A percentile compares a stretch with the other conserved stretches of the same genome.
Conservation (phyloP, 2,113 vertebrate genomes). For the Mormyrus lacerda region DNA sequence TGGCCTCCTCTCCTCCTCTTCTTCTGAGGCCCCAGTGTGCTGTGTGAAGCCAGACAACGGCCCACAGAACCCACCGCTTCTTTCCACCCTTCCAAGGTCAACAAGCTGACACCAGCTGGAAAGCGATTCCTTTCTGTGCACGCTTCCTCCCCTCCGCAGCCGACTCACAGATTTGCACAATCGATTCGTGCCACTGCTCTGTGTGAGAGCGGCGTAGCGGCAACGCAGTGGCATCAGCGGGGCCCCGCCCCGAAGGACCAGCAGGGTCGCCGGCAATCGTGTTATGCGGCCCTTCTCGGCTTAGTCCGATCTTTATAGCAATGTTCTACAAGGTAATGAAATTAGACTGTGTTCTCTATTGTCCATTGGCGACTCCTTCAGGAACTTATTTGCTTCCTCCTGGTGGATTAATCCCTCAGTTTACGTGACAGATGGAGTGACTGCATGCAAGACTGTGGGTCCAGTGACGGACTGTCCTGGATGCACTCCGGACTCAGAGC, state of each 20-base stretch:
- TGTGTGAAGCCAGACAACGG: not conserved
- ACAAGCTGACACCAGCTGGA: not conserved
- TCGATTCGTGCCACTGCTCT: not conserved
- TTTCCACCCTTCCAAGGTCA: not conserved
- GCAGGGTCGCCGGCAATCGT: not conserved
- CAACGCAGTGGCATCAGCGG: not conserved
- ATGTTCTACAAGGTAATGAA: conserved; percentile 1
- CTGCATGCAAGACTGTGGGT: not conserved
- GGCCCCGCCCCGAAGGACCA: not conserved
- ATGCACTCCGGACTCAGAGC: not conserved
- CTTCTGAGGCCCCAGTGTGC: not conserved
- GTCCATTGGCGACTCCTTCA: not conserved
- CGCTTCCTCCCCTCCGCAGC: not conserved
- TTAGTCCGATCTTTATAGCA: not conserved
- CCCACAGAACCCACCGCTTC: not conserved
- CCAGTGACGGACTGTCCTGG: not conserved
- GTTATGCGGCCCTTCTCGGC: not conserved
- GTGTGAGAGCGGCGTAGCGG: not conserved
- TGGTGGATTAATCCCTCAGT: not conserved
- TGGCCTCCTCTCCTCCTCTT: not conserved
- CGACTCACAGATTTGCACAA: not conserved
- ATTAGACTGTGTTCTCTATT: not conserved
- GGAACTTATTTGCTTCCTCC: not conserved
- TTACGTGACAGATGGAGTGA: not conserved
- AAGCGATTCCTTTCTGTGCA: not conserved